Evolutionary conservation across 2,113 vertebrate genomes (phyloP).

Genomic region (Mystacornis crossleyi): DNA sequence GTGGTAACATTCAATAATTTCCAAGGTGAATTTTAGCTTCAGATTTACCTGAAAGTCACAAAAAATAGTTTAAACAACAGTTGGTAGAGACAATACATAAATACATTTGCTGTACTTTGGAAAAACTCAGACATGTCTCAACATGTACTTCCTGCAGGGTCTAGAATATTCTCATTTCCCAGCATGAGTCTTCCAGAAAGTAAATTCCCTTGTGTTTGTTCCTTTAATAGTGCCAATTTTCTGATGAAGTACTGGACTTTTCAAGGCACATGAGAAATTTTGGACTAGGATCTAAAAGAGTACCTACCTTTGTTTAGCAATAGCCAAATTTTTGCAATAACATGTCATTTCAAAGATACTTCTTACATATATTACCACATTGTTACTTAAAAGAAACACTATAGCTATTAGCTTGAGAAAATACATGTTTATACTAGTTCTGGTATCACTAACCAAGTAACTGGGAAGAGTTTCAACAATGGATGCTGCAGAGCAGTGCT

Average conservation of each 20-base stretch:
- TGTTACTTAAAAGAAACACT: slow-evolving; percentile 20
- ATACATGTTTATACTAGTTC: slow-evolving; percentile 30
- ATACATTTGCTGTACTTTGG: background rate
- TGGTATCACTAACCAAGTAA: background rate
- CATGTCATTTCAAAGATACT: slow-evolving; percentile 40
- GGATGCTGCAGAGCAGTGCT: background rate
- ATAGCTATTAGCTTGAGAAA: slow-evolving; percentile 35
- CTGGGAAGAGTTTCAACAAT: slow-evolving; percentile 19
- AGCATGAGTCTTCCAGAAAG: slow-evolving; percentile 18
- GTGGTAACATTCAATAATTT: slow-evolving; percentile 38
- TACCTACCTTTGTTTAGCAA: slow-evolving; percentile 40
- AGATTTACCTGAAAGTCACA: slow-evolving; percentile 19
- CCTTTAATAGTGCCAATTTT: slow-evolving; percentile 51
- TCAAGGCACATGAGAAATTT: slow-evolving; percentile 40
- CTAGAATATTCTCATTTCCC: background rate
- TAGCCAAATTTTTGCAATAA: slow-evolving; percentile 8
- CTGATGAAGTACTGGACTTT: slow-evolving; percentile 33
- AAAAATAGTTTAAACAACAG: background rate
- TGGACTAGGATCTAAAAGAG: slow-evolving; percentile 28
- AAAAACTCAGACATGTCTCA: background rate
- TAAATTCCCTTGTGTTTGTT: slow-evolving; percentile 59
- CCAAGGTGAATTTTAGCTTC: slow-evolving; percentile 46
- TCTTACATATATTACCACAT: slow-evolving; percentile 20
- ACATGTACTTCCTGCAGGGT: background rate
- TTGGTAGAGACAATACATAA: background rate